Percentiles rank a stretch among this genome's conserved stretches.
Evolutionary conservation across 1,140 invertebrate genomes (phyloP).

Genomic region (Anoplophora glabripennis): DNA sequence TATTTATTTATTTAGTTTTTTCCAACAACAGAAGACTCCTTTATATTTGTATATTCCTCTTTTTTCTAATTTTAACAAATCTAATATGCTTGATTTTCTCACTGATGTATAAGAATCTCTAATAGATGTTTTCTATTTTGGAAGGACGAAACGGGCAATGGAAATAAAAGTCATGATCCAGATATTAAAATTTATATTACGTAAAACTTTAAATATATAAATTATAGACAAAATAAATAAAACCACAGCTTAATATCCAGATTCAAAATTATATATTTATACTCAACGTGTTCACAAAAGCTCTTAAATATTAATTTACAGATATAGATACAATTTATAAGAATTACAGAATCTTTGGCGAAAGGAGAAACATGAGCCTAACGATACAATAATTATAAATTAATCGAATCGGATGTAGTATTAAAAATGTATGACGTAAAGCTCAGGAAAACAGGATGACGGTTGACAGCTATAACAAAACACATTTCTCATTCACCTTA

Average conservation of each 20-base stretch:
- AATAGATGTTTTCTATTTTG: too few species aligned
- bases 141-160: too few species aligned
- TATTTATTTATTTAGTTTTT: too few species aligned
- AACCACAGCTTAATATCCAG: conserved; percentile 18
- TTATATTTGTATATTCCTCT: too few species aligned
- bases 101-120: too few species aligned
- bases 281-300: conserved; percentile 48
- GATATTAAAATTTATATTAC: too few species aligned
- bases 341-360: conserved; percentile 43
- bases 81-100: too few species aligned
- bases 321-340: conserved; percentile 42
- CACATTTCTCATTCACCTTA: conserved; percentile 34
- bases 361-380: conserved; percentile 36
- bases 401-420: not conserved
- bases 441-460: conserved; percentile 4
- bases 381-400: conserved; percentile 1
- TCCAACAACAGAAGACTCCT: too few species aligned
- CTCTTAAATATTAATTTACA: conserved; percentile 44
- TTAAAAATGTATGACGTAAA: conserved; percentile 2
- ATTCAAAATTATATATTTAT: conserved; percentile 45
- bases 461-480: conserved; percentile 24
- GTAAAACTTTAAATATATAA: too few species aligned
- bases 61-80: too few species aligned
- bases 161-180: too few species aligned
- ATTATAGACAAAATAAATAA: conserved; percentile 4